Percentiles rank a stretch among this genome's conserved stretches.
phyloP scores from a whole-genome alignment of 1,140 invertebrate species.

The Theocolax elegans region DNA sequence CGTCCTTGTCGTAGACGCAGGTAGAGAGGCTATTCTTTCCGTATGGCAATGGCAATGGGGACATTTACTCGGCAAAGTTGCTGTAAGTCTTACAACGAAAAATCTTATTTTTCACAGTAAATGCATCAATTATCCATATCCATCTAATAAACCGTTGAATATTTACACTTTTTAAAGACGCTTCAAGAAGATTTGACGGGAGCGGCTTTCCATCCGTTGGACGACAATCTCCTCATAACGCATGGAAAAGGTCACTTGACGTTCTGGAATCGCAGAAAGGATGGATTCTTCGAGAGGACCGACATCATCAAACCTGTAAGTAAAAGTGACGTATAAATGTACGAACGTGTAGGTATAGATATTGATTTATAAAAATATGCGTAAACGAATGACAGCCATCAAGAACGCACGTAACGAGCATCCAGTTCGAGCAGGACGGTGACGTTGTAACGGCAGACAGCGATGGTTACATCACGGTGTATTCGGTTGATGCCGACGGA shows the following conservation, averaged over 20 bases:
- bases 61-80: conserved; percentile 87
- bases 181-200: conserved; percentile 90
- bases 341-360: not conserved
- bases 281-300: conserved; percentile 88
- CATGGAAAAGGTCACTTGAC: conserved; percentile 92
- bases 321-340: not conserved
- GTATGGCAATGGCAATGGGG: conserved; percentile 93
- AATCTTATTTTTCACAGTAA: conserved; percentile 1
- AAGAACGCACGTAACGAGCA: conserved; percentile 81
- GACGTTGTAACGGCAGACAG: conserved; percentile 94
- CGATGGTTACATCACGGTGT: conserved; percentile 93
- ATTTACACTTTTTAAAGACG: conserved; percentile 77
- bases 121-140: too few relatives aligned
- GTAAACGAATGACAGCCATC: conserved; percentile 77
- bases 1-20: conserved; percentile 85
- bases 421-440: conserved; percentile 93
- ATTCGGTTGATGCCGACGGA: conserved; percentile 88
- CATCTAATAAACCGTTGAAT: too few relatives aligned
- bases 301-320: conserved; percentile 86
- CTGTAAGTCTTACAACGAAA: conserved; percentile 72
- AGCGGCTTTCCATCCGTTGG: conserved; percentile 91
- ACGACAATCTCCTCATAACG: conserved; percentile 92
- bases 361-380: too few relatives aligned
- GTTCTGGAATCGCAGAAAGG: conserved; percentile 91
- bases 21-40: conserved; percentile 85